Evolutionary conservation across 2,113 vertebrate genomes (phyloP).

Genomic region (Lagopus muta): DNA sequence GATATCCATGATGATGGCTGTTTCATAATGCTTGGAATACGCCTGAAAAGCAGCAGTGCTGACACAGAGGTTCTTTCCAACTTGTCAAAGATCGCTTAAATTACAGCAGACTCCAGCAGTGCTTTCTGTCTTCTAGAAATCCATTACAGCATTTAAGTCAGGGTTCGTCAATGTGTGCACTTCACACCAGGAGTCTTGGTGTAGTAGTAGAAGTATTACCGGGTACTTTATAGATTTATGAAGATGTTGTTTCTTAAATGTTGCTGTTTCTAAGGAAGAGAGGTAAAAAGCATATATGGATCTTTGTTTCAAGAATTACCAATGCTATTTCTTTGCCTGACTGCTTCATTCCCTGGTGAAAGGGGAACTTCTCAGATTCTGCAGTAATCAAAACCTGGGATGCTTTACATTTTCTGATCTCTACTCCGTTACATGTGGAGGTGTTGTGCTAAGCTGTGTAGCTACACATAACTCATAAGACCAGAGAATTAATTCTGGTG

Average conservation of each 20-base stretch:
- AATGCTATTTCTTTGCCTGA: background rate
- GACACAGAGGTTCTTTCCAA: background rate
- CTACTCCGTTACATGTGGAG: background rate
- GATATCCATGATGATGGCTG: background rate
- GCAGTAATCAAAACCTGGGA: background rate
- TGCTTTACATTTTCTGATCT: background rate
- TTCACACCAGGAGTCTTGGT: background rate
- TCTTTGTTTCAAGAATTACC: background rate
- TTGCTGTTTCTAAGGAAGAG: constrained; percentile 28
- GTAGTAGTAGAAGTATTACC: background rate
- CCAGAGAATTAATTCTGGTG: constrained; percentile 39
- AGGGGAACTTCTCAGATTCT: background rate
- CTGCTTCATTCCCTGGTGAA: background rate
- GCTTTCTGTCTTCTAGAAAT: constrained; percentile 12
- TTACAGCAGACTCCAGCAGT: background rate
- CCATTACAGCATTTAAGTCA: background rate
- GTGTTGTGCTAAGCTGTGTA: background rate
- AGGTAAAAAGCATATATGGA: background rate
- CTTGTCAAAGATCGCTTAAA: background rate
- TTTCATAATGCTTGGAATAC: background rate
- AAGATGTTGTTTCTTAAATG: constrained; percentile 6
- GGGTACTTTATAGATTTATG: background rate
- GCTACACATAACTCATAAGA: constrained; percentile 22
- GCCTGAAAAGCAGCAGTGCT: constrained; percentile 17
- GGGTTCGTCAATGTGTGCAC: background rate